Evolutionary conservation across 2,113 vertebrate genomes (phyloP), one percentile per base, ranked within the genome.

Genomic region (Scomber scombrus): DNA sequence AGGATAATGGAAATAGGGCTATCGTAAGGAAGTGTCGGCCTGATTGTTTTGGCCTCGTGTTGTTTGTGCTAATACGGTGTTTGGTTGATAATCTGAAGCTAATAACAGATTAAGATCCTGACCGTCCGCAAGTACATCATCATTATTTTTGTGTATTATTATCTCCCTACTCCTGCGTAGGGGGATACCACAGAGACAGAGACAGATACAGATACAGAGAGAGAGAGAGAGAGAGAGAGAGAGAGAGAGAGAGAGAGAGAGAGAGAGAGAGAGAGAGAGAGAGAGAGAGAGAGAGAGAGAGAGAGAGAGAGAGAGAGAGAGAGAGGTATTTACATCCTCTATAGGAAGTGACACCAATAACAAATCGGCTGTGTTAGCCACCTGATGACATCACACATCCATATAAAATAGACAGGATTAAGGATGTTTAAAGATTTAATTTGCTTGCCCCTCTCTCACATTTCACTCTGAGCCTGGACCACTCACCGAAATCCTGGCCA

Each of bases 301-400:
- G 8, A 43, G 8, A 50, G 21, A 21, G 15, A 23, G 12, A 16
- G 3, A 18, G 9, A 40, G 9, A 50, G 47, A 55, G 29, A 3
- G 66, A 31, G 63, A 58, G 26, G 78, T 74, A 21, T 61, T 40
- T 47, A 78, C 45, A 77, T 75, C 67, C 77, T 77, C 23, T 47
- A 71, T 68, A 71, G 78, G 86, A 91, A 85, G 64, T 82, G 56
- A 84, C 61, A 51, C 18, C 29, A 55, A 54, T 60, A 64, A 29
- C 78, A 82, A 43, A 40, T 63, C 7, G 52, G 31, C 60, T 73
- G 80, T 68, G 31, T 7, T 57, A 64, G 19, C n/a, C 56, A 47
- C 65, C 70, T 76, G 66, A 86, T 62, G 71, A 84, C 85, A 83
- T 84, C 56, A 54, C 29, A 78, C 61, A 74, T 46, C 50, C 55